These are phyloP conservation scores for Ciona savignyi DNA, from an alignment of 23 tunicate genomes.

Conservation along the genomic window DNA sequence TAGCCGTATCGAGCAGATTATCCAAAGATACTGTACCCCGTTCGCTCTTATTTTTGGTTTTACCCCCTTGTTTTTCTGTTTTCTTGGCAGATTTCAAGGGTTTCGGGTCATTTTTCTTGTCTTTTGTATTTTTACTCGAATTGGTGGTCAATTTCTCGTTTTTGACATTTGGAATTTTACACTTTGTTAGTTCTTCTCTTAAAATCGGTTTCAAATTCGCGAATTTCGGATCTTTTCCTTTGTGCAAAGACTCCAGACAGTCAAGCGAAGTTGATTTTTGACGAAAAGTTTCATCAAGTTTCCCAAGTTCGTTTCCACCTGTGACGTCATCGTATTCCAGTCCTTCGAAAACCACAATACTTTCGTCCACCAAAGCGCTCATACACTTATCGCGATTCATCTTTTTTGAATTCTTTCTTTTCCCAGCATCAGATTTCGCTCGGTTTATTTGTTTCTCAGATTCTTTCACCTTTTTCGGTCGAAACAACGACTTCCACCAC, in stretches of 20 bases:
- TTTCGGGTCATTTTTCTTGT: neutral
- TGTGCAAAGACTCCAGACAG: neutral
- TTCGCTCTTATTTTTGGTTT: neutral
- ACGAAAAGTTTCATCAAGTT: neutral
- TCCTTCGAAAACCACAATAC: neutral
- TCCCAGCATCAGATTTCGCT: conserved; percentile 5
- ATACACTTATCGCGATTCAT: neutral
- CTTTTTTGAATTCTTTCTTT: neutral
- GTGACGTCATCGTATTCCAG: neutral
- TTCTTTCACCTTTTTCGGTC: neutral
- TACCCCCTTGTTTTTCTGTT: neutral
- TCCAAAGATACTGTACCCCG: conserved; percentile 1
- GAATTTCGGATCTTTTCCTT: neutral
- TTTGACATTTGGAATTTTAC: neutral
- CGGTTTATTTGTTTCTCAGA: neutral
- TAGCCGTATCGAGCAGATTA: neutral
- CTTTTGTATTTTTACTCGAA: neutral
- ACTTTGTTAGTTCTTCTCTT: neutral
- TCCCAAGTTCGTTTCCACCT: neutral
- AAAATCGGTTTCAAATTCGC: neutral
- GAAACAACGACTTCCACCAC: conserved; percentile 18
- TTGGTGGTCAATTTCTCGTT: neutral
- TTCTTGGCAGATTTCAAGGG: neutral
- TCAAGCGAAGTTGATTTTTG: conserved; percentile 8
- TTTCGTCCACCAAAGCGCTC: neutral